phyloP scores from a whole-genome alignment of 1,140 invertebrate species.

The Papilio machaon region DNA sequence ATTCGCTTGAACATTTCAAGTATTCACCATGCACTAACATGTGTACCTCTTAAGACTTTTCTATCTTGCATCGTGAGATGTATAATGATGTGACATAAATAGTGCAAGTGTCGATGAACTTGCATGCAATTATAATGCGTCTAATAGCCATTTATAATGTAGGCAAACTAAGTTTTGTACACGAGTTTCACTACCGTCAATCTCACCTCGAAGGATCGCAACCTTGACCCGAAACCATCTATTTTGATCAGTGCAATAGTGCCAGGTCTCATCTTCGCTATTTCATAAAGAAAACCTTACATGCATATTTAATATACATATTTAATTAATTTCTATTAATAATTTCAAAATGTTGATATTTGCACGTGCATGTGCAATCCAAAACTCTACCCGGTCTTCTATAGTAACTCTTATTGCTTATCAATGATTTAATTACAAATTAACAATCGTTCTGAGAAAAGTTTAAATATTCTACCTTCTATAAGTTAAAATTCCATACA shows the following conservation, averaged over 20 bases:
- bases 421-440: neutral
- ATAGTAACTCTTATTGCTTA: neutral
- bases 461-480: neutral
- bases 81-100: constrained; percentile 28
- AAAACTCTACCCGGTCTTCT: neutral
- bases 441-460: neutral
- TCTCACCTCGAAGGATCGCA: too few species aligned
- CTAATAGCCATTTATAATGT: neutral
- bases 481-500: constrained; percentile 44
- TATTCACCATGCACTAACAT: neutral
- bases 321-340: too few species aligned
- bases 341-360: too few species aligned
- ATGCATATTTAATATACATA: too few species aligned
- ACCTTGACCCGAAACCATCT: too few species aligned
- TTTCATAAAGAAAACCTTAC: too few species aligned
- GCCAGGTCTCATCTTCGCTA: too few species aligned
- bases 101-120: constrained; percentile 25
- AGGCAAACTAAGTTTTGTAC: neutral
- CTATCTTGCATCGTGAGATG: constrained; percentile 31
- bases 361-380: neutral
- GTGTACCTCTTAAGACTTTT: constrained; percentile 16
- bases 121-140: neutral
- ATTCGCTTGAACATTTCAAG: neutral
- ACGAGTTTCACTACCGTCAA: neutral
- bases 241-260: too few species aligned